Evolutionary conservation across 2,797 vertebrate species (phyloP).

Genomic region (Pangasius sanitwongsei): DNA sequence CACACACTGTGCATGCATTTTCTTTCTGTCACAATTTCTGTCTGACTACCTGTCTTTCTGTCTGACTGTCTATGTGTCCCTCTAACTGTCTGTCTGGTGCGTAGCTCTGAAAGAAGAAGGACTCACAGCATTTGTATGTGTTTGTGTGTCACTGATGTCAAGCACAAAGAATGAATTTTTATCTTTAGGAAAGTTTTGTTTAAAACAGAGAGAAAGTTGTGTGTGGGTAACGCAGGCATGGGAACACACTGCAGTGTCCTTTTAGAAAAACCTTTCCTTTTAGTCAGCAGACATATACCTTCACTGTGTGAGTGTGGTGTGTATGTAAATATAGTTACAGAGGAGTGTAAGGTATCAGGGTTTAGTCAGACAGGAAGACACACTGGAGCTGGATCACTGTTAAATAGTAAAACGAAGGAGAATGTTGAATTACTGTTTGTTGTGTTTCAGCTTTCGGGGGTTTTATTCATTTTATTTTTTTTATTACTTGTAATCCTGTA

Average conservation of each 20-base stretch:
- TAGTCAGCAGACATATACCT: background rate
- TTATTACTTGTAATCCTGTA: background rate
- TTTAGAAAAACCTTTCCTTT: background rate
- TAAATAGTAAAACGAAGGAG: background rate
- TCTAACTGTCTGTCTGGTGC: no score
- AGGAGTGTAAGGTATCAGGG: background rate
- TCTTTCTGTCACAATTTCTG: no score
- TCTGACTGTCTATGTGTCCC: no score
- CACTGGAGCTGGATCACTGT: no score
- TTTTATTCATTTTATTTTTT: background rate
- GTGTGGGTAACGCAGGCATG: background rate
- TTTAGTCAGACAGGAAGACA: background rate
- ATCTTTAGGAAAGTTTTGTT: background rate
- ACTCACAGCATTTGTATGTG: background rate
- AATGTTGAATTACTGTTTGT: background rate
- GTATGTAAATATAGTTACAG: background rate
- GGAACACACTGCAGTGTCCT: background rate
- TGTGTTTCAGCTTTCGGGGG: background rate
- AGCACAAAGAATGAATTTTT: background rate
- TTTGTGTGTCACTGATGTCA: background rate
- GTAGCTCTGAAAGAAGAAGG: background rate
- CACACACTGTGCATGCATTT: background rate
- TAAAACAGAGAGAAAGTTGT: background rate
- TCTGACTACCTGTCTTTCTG: background rate
- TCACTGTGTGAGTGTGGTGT: background rate